Conservation (phyloP, 2,113 vertebrate species). For the Galemys pyrenaicus region DNA sequence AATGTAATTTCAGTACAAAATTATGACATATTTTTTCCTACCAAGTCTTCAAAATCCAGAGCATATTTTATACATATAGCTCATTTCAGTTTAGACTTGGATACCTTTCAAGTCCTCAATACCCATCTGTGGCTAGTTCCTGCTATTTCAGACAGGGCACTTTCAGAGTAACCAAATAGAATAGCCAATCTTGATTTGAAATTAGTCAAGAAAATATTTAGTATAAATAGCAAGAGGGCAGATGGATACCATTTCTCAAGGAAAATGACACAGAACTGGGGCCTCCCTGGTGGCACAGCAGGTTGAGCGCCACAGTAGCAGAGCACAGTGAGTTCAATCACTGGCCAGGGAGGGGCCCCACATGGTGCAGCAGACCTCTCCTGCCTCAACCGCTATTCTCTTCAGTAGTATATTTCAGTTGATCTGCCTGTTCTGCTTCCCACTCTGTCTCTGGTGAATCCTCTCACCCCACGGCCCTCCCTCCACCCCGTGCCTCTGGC, state of each 20-base stretch:
- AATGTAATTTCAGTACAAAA: neutral
- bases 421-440: too few species aligned
- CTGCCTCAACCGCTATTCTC: too few species aligned
- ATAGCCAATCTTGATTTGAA: neutral
- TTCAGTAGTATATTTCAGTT: too few species aligned
- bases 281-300: too few species aligned
- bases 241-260: neutral
- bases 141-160: fast-evolving
- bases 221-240: neutral
- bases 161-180: neutral
- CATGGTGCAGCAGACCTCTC: too few species aligned
- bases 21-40: neutral
- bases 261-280: neutral
- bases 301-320: too few species aligned
- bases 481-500: too few species aligned
- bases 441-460: too few species aligned
- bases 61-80: neutral
- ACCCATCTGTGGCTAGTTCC: neutral
- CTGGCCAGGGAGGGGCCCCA: too few species aligned
- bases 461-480: too few species aligned
- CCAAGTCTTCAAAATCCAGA: neutral
- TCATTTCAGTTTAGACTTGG: neutral
- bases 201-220: neutral
- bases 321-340: too few species aligned
- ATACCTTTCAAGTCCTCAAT: neutral